Evolutionary conservation across 2,888 invertebrate species (phyloP).

Genomic region (Poecilus cupreus): DNA sequence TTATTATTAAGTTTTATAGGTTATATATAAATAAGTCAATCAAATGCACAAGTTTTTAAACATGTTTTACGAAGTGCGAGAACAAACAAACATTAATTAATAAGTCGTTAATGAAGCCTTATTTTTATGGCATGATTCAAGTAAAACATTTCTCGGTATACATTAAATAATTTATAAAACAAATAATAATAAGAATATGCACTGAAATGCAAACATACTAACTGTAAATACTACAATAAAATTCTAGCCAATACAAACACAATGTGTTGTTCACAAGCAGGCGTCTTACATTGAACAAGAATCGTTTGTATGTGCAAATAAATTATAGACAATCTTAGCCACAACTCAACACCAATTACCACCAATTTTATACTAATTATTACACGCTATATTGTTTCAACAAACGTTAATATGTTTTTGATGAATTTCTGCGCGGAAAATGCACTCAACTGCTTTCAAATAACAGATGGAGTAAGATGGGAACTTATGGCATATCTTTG

Average conservation of each 20-base stretch:
- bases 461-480: too few species aligned
- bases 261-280: not conserved
- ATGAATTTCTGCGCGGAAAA: too few species aligned
- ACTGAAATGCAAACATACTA: not conserved
- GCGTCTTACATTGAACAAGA: too few species aligned
- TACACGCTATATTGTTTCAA: too few species aligned
- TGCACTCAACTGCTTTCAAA: too few species aligned
- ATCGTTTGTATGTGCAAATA: too few species aligned
- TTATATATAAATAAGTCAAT: constrained; percentile 19
- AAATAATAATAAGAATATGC: not conserved
- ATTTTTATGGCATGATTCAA: not conserved
- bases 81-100: constrained; percentile 17
- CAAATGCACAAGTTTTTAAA: not conserved
- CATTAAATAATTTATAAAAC: not conserved
- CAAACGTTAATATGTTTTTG: too few species aligned
- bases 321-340: too few species aligned
- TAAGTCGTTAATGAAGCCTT: constrained; percentile 16
- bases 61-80: not conserved
- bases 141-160: not conserved
- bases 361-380: too few species aligned
- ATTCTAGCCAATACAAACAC: not conserved
- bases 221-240: not conserved
- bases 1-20: constrained; percentile 14
- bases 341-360: too few species aligned
- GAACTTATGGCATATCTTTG: too few species aligned